Evolutionary conservation across 2,797 vertebrate genomes (phyloP), one percentile per base, ranked within the genome.

Genomic region (Syngnathus acus): DNA sequence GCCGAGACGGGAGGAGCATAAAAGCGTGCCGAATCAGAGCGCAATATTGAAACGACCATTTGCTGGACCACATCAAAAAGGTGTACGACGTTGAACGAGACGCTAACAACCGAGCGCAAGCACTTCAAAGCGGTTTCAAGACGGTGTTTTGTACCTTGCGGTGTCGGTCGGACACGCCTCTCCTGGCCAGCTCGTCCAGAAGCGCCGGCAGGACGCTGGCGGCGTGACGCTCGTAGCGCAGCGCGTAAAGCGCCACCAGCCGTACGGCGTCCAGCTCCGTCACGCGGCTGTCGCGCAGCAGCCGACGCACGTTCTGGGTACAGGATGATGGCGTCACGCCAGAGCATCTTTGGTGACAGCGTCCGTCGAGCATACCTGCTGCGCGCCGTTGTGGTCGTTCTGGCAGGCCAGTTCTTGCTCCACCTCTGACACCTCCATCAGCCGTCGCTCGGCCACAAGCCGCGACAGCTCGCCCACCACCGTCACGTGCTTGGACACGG

Each of bases 361-460:
- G 43, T 14, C 10, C 9, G 43, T 13, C 32, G 9, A 14, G 43
- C 13, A 14, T 50, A 87, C 97, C 96, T 98, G 96, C 65, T 95
- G 90, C 1, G 95, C 96, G 2, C 76, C 94, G 78, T 93, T 93
- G 71, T 99, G 96, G 87, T 98, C 95, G 7, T 90, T 98, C 88
- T 98, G 97, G 81, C 95, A 97, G 51, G 95, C 93, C 75, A 99
- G 87, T 53, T 99, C 96, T 87, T 99, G 97, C 78, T 99, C 97
- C 72, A 92, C 93, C 82, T 98, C 97, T 0, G 96, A 98, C 57
- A 98, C 94, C 73, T 96, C 96, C 93, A 99, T 94, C 73, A 99
- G 90, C 75, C 92, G 92, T 58, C 93, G 83, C 76, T 98, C 95
- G 0, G 92, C 91, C 37, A 98, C 96, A 68, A 98, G 83, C 0